Conservation (phyloP, 2,888 invertebrate species). For the Magallana nippona region DNA sequence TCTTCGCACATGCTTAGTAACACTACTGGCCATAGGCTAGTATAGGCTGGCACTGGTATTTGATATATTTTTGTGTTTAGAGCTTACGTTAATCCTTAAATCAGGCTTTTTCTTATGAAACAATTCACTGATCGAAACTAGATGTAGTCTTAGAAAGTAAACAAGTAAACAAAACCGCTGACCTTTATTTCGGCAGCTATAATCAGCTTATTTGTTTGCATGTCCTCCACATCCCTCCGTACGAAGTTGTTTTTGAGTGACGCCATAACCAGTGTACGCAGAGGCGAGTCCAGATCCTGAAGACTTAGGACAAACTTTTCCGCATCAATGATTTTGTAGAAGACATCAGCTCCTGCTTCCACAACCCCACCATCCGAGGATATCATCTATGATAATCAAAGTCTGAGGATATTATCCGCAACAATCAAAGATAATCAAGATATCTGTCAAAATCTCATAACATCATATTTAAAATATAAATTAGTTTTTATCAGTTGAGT, state of each 20-base stretch:
- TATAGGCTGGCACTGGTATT: no score
- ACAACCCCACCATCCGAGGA: conserved; percentile 80
- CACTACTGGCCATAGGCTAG: no score
- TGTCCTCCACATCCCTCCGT: conserved; percentile 72
- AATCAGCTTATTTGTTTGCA: conserved; percentile 65
- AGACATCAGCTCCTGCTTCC: conserved; percentile 80
- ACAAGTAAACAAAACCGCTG: not conserved
- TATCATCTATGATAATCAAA: conserved; percentile 62
- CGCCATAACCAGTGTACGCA: conserved; percentile 79
- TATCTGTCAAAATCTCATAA: no score
- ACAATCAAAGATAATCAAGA: no score
- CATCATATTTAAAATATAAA: no score
- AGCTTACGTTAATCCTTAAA: no score
- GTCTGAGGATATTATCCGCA: not conserved
- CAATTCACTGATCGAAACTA: no score
- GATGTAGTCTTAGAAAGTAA: not conserved
- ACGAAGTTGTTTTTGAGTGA: conserved; percentile 77
- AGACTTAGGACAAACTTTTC: conserved; percentile 78
- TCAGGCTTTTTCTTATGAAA: no score
- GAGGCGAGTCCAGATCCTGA: conserved; percentile 78
- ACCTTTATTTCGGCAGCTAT: conserved; percentile 70
- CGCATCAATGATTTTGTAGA: conserved; percentile 79
- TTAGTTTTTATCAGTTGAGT: no score
- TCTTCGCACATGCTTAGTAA: no score
- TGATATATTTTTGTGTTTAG: no score